Evolutionary conservation across 2,113 vertebrate genomes (phyloP).

Genomic region (Ptilonorhynchus violaceus): DNA sequence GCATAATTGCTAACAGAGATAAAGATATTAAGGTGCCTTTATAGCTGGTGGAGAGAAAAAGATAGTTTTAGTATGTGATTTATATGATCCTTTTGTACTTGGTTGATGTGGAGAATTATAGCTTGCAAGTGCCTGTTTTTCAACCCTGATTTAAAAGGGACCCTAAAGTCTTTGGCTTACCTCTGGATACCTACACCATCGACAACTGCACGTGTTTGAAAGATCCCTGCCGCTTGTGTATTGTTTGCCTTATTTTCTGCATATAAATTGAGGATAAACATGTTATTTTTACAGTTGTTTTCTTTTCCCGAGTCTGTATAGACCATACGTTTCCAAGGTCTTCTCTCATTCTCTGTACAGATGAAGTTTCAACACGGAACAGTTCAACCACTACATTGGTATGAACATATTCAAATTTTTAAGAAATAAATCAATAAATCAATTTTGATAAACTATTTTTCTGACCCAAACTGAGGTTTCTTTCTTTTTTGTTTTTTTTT

Average conservation of each 20-base stretch:
- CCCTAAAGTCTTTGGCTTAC: background rate
- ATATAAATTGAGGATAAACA: background rate
- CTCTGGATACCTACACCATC: accelerated
- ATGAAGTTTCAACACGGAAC: background rate
- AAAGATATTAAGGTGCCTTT: background rate
- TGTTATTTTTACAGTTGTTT: background rate
- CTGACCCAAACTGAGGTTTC: accelerated
- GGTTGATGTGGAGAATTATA: background rate
- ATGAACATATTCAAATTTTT: background rate
- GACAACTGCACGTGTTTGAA: background rate
- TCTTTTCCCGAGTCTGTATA: background rate
- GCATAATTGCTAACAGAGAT: background rate
- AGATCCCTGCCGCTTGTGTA: background rate
- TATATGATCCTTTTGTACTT: background rate
- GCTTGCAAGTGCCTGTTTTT: background rate
- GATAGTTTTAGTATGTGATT: background rate
- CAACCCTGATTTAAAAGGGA: background rate
- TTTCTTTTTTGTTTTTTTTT: background rate
- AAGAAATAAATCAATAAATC: background rate
- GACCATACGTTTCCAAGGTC: background rate
- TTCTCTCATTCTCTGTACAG: background rate
- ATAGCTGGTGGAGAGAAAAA: background rate
- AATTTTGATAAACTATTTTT: background rate
- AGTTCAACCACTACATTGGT: background rate
- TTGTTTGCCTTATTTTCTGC: background rate